Conservation (phyloP, 2,888 invertebrate genomes). For the Idaea straminata region DNA sequence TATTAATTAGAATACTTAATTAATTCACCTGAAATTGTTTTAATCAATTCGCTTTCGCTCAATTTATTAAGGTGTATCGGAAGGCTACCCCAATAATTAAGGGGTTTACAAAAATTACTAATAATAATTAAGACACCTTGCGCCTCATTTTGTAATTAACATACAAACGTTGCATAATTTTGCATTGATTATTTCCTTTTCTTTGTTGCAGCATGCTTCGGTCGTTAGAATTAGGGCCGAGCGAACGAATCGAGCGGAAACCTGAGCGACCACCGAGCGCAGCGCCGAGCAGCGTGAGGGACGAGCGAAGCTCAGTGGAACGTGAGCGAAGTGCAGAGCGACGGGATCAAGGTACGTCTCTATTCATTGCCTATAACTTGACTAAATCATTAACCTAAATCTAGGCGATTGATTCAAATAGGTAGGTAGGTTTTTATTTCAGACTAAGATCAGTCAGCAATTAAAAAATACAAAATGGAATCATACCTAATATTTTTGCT, state of each 20-base stretch:
- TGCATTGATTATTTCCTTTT: slow-evolving; percentile 7
- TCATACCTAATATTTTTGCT: neutral
- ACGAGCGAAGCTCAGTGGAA: slow-evolving; percentile 57
- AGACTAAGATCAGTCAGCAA: neutral
- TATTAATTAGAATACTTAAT: slow-evolving; percentile 81
- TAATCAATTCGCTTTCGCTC: slow-evolving; percentile 75
- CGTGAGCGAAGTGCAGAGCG: slow-evolving; percentile 64
- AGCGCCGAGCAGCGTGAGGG: slow-evolving; percentile 47
- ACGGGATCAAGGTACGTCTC: slow-evolving; percentile 66
- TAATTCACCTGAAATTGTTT: slow-evolving; percentile 80
- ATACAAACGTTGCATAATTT: neutral
- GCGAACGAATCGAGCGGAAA: slow-evolving; percentile 63
- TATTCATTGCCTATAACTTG: slow-evolving; percentile 30
- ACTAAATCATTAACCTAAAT: slow-evolving; percentile 29
- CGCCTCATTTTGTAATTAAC: neutral
- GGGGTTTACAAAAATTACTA: slow-evolving; percentile 18
- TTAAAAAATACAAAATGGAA: neutral
- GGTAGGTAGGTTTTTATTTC: neutral
- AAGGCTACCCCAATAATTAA: slow-evolving; percentile 44
- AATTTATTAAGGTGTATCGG: slow-evolving; percentile 76
- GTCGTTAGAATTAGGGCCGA: slow-evolving; percentile 84
- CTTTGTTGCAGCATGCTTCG: slow-evolving; percentile 84
- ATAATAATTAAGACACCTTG: neutral
- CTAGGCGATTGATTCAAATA: neutral
- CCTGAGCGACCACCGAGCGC: slow-evolving; percentile 73